phyloP scores from a whole-genome alignment of 2,888 invertebrate genomes.

The Agrochola litura region DNA sequence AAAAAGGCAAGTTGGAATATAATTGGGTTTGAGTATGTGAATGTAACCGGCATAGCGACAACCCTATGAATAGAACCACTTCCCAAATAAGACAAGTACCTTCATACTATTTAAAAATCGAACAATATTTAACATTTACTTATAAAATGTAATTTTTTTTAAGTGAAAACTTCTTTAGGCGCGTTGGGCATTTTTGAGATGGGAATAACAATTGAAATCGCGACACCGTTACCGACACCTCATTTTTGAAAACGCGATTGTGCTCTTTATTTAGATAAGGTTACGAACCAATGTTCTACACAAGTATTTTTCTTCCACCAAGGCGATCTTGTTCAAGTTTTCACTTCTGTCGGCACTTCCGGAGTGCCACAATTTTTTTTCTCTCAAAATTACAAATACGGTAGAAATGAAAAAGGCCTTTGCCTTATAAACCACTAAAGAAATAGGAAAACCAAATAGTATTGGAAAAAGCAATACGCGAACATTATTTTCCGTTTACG shows the following conservation, averaged over 20 bases:
- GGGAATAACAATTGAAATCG: no score
- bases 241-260: no score
- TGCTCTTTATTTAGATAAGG: no score
- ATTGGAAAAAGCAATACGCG: not conserved
- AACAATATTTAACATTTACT: not conserved
- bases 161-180: no score
- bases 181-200: no score
- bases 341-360: no score
- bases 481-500: constrained; percentile 26
- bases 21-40: constrained; percentile 42
- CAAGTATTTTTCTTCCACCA: no score
- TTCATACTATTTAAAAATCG: not conserved
- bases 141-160: not conserved
- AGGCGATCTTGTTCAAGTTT: no score
- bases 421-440: not conserved
- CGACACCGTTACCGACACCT: no score
- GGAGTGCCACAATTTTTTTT: not conserved
- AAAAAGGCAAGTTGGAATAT: constrained; percentile 51
- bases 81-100: not conserved
- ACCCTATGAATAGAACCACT: constrained; percentile 11
- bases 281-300: no score
- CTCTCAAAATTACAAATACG: not conserved
- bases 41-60: constrained; percentile 24
- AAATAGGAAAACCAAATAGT: not conserved
- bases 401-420: not conserved